Evolutionary conservation across 2,888 invertebrate species (phyloP), one percentile per base, ranked within the genome.

Genomic region (Ectemnius cavifrons): DNA sequence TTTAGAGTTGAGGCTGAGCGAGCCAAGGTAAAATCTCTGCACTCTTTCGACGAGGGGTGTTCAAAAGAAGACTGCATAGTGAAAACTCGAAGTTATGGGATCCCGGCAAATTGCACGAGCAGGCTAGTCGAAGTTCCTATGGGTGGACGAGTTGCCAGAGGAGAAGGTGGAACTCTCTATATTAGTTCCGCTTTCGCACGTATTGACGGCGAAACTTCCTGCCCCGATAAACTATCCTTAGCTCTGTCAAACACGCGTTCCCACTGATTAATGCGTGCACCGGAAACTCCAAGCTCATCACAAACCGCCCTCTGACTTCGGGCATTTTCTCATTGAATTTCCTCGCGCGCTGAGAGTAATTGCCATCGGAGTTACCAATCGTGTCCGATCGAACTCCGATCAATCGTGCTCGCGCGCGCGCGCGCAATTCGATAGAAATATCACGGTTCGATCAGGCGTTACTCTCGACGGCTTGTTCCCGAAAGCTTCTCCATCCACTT

Each of bases 151-250:
- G 23, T 3, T 0, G 23, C 3, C 23, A 2, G 23, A 23, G 37
- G 37, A 37, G 37, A 11, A 37, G 37, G 8, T 37, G 37, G 37
- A 6, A 20, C 23, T 8, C n/a, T 28, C 28, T 60, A 28, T 60
- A 60, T 73, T 46, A 61, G 73, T 62, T 49, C 60, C 45, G 20
- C 37, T 61, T 61, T 70, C 59, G 18, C 27, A 5, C 11, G 28
- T 28, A 28, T 60, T 60, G 28, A 60, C 28, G 59, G 59, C 28
- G 59, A 37, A 60, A 60, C 59, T 60, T 60, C 16, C 28, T 27
- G 4, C 14, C n/a, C 28, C 28, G 27, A 28, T 60, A 27, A 60
- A 60, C 59, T 60, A 13, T 18, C 57, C 20, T 57, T 23, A 23
- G 18, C 13, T 37, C 37, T 6, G 8, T 37, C 37, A 8, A 37